Conservation (phyloP, 2,113 vertebrate genomes). For the Dipodomys spectabilis region DNA sequence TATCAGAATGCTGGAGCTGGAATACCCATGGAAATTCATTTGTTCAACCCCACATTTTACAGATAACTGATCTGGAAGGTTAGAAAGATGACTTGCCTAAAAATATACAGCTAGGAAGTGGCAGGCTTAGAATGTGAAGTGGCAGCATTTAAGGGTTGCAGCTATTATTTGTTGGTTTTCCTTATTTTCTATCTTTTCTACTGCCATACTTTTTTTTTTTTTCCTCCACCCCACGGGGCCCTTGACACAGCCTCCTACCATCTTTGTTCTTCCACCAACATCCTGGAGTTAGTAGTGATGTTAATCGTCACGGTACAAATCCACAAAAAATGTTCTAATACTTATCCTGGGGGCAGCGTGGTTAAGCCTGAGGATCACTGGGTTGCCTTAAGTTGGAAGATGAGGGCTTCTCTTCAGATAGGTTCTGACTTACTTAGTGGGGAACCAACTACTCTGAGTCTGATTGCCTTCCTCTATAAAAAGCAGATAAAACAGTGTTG, state of each 20-base stretch:
- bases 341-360: background rate
- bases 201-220: background rate
- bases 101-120: background rate
- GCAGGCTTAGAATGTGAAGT: background rate
- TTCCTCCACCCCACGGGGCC: background rate
- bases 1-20: background rate
- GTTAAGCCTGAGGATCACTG: no score
- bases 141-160: background rate
- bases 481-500: background rate
- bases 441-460: background rate
- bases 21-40: background rate
- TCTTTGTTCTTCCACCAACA: background rate
- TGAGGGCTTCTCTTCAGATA: background rate
- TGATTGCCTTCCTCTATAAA: background rate
- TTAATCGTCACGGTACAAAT: background rate
- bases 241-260: background rate
- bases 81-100: background rate
- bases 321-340: background rate
- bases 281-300: background rate
- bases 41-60: background rate
- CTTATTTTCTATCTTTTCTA: slow-evolving; percentile 27
- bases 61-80: background rate
- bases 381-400: background rate
- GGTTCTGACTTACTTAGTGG: background rate
- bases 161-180: background rate